Percentiles rank a stretch among this genome's conserved stretches.
These are phyloP conservation scores for Megalops atlanticus DNA, from an alignment of 2,113 vertebrate genomes.

Conservation along the genomic window DNA sequence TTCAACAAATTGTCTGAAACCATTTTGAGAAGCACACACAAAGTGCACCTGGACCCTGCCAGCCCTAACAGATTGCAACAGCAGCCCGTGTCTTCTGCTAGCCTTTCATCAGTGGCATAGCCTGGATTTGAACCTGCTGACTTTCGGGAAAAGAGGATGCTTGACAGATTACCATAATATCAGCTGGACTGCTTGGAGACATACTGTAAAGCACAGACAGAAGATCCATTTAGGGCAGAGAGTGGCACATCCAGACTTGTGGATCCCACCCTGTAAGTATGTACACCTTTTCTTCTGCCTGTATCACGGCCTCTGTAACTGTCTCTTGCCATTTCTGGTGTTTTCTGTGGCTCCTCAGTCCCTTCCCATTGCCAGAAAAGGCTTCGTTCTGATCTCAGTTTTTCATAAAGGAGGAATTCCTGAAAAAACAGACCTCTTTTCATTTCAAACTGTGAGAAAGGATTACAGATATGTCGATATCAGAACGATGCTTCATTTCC, in stretches of 20 bases:
- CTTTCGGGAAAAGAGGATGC: not conserved
- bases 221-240: not conserved
- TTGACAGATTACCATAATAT: not conserved
- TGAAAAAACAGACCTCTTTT: not conserved
- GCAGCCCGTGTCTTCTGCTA: not conserved
- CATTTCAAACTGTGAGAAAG: not conserved
- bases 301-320: not conserved
- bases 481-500: not conserved
- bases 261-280: not conserved
- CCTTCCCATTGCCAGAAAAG: not conserved
- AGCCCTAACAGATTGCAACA: not conserved
- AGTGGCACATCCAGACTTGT: not conserved
- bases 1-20: too few species aligned
- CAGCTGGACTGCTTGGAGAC: not conserved
- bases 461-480: not conserved
- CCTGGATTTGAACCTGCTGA: not conserved
- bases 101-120: not conserved
- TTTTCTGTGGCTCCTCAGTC: not conserved
- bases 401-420: not conserved
- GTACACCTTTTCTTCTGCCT: not conserved
- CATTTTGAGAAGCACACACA: not conserved
- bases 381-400: not conserved
- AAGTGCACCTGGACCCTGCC: not conserved
- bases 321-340: not conserved
- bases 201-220: not conserved